A percentile compares a stretch with the other conserved stretches of the same genome.
These are phyloP conservation scores for Ranitomeya imitator DNA, from an alignment of 2,113 vertebrate species.

Conservation along the genomic window DNA sequence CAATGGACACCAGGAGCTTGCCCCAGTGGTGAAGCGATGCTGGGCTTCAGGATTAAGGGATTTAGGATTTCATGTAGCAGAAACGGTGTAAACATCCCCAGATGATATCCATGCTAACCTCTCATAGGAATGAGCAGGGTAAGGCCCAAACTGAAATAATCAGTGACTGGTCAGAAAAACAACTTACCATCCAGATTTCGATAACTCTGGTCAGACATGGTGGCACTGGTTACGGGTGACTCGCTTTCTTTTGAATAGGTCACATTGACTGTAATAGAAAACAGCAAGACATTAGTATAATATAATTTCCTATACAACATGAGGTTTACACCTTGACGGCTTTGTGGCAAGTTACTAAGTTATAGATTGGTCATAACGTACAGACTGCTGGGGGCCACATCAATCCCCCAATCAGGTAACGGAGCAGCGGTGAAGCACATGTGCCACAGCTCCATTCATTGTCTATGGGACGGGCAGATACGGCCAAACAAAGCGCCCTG, in stretches of 20 bases:
- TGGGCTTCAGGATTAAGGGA: not conserved
- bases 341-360: too few species aligned
- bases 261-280: conserved; percentile 58
- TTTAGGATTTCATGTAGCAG: not conserved
- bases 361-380: too few species aligned
- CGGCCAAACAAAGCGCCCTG: too few species aligned
- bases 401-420: too few species aligned
- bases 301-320: too few species aligned
- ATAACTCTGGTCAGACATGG: conserved; percentile 55
- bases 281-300: not conserved
- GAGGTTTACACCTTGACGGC: too few species aligned
- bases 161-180: not conserved
- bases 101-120: not conserved
- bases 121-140: not conserved
- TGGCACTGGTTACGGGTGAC: not conserved
- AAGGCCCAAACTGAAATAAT: not conserved
- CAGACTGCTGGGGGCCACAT: too few species aligned
- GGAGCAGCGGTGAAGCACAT: too few species aligned
- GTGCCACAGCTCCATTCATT: too few species aligned
- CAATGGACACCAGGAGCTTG: not conserved
- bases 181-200: conserved; percentile 61
- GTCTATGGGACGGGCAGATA: too few species aligned
- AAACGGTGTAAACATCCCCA: not conserved
- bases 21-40: not conserved
- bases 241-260: not conserved